phyloP scores from a whole-genome alignment of 2,888 invertebrate genomes.

The Macroteleia sp. region DNA sequence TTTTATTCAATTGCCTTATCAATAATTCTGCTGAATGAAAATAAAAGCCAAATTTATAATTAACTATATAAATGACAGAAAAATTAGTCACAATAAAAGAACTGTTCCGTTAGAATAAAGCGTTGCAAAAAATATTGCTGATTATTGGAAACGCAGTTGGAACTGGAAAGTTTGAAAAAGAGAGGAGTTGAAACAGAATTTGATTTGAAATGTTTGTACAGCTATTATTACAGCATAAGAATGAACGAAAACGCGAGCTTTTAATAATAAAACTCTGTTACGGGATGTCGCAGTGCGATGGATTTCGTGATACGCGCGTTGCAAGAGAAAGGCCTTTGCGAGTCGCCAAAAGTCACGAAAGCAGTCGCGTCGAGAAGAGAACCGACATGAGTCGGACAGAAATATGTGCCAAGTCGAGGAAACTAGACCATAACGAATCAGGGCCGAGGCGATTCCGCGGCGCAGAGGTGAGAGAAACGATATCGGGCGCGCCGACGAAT shows the following conservation, averaged over 20 bases:
- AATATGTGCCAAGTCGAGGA: conserved; percentile 68
- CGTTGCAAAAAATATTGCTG: too few relatives aligned
- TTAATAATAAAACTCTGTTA: conserved; percentile 33
- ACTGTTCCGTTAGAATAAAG: too few relatives aligned
- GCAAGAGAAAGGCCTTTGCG: conserved; percentile 52
- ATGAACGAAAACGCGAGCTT: conserved; percentile 15
- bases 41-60: too few relatives aligned
- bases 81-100: too few relatives aligned
- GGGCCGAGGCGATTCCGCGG: conserved; percentile 69
- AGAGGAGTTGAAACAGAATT: too few relatives aligned
- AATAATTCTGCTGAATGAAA: too few relatives aligned
- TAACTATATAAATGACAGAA: too few relatives aligned
- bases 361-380: conserved; percentile 38
- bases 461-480: conserved; percentile 67
- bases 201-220: not conserved
- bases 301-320: conserved; percentile 57
- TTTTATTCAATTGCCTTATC: too few relatives aligned
- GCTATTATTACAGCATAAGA: not conserved
- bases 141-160: too few relatives aligned
- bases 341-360: conserved; percentile 66
- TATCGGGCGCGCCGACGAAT: conserved; percentile 61
- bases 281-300: conserved; percentile 54
- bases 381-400: conserved; percentile 7
- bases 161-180: too few relatives aligned
- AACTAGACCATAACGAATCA: conserved; percentile 78